A percentile compares a stretch with the other conserved stretches of the same genome.
These are phyloP conservation scores for Drosophila histrio DNA, from an alignment of 2,888 invertebrate genomes.

Conservation along the genomic window DNA sequence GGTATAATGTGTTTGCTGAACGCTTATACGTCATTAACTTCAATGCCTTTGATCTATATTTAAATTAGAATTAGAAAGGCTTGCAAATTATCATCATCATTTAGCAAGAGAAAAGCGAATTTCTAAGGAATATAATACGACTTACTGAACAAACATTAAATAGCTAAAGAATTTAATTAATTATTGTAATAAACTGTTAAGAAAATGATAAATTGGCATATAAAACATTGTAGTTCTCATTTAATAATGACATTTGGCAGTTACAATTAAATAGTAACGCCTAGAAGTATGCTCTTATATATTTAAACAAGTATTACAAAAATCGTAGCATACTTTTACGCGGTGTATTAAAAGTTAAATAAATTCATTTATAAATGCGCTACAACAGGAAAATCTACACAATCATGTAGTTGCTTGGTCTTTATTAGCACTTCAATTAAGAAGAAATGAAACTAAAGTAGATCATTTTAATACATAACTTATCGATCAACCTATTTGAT, in stretches of 20 bases:
- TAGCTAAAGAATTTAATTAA: neutral
- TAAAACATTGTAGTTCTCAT: too few species aligned
- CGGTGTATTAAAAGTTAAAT: neutral
- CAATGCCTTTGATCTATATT: slow-evolving; percentile 65
- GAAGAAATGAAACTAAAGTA: too few species aligned
- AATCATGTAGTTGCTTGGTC: too few species aligned
- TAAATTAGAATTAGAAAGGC: slow-evolving; percentile 23
- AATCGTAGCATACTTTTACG: neutral
- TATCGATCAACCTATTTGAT: too few species aligned
- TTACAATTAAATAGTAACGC: neutral
- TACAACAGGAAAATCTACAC: too few species aligned
- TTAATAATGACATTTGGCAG: neutral
- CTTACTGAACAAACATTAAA: neutral
- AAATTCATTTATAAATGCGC: too few species aligned
- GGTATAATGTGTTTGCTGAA: slow-evolving; percentile 1
- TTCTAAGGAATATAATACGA: neutral
- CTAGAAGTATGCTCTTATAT: neutral
- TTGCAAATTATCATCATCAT: neutral
- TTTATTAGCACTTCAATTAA: too few species aligned
- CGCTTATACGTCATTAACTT: slow-evolving; percentile 50
- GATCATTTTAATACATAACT: neutral
- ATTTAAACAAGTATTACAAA: too few species aligned
- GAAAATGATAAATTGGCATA: too few species aligned
- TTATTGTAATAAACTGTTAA: neutral
- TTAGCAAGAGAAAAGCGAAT: neutral